Conservation (phyloP, 2,888 invertebrate species). For the Entomobrya proxima region DNA sequence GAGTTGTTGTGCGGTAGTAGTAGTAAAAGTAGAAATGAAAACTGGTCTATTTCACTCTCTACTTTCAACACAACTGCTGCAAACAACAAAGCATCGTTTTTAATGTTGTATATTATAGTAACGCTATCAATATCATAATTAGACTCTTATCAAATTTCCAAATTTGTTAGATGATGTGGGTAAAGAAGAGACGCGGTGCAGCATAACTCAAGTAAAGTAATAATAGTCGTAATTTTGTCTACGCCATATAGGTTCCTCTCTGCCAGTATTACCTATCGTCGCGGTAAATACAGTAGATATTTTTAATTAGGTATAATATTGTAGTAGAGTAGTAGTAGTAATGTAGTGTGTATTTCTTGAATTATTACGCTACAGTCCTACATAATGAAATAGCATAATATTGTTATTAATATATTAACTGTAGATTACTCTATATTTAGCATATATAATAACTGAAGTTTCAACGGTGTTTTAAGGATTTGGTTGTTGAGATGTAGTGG, state of each 20-base stretch:
- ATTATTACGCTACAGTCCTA: conserved; percentile 46
- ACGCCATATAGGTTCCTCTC: conserved; percentile 19
- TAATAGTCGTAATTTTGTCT: neutral
- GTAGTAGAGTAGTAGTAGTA: conserved; percentile 22
- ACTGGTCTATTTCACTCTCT: conserved; percentile 4
- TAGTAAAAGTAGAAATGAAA: conserved; percentile 37
- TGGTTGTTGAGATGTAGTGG: conserved; percentile 73
- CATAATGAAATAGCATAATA: conserved; percentile 35
- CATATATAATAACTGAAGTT: conserved; percentile 57
- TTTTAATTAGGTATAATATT: neutral
- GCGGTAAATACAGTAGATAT: conserved; percentile 38
- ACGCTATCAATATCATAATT: too few relatives aligned
- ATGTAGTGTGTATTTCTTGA: conserved; percentile 19
- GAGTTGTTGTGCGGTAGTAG: conserved; percentile 20
- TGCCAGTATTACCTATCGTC: conserved; percentile 52
- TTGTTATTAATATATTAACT: conserved; percentile 46
- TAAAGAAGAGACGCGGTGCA: conserved; percentile 62
- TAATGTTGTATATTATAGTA: neutral
- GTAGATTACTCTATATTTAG: conserved; percentile 16
- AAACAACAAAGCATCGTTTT: neutral
- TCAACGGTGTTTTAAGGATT: conserved; percentile 69
- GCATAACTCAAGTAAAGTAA: conserved; percentile 14
- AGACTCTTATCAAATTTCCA: neutral
- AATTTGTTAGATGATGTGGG: conserved; percentile 45
- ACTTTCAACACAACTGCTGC: conserved; percentile 29